These are phyloP conservation scores for Diloba caeruleocephala DNA, from an alignment of 2,888 invertebrate species.

Conservation along the genomic window DNA sequence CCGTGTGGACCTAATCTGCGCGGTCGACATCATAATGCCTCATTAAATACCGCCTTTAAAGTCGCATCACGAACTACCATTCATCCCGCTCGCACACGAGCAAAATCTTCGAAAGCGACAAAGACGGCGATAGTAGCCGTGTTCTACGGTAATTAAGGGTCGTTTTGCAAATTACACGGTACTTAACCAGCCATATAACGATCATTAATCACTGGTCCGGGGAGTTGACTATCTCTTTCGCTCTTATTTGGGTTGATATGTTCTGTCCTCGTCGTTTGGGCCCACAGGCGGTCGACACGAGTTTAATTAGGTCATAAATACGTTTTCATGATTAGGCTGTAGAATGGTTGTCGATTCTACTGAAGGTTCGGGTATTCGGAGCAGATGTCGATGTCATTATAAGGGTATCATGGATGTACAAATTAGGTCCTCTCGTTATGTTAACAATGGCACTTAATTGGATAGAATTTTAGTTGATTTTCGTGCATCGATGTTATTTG, in stretches of 20 bases:
- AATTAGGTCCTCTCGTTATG: constrained; percentile 64
- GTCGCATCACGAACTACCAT: constrained; percentile 71
- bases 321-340: constrained; percentile 86
- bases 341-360: constrained; percentile 64
- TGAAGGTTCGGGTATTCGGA: constrained; percentile 64
- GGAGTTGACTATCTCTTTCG: constrained; percentile 69
- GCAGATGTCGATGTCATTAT: constrained; percentile 75
- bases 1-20: constrained; percentile 86
- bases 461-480: constrained; percentile 44
- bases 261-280: constrained; percentile 64
- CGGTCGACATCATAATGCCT: constrained; percentile 87
- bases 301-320: constrained; percentile 89
- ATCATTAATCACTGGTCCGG: constrained; percentile 90
- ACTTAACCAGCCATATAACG: constrained; percentile 92
- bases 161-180: constrained; percentile 94
- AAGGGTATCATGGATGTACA: constrained; percentile 59
- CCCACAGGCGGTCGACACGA: constrained; percentile 77
- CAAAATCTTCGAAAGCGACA: constrained; percentile 62
- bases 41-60: constrained; percentile 86
- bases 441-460: constrained; percentile 59
- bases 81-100: constrained; percentile 68
- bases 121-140: constrained; percentile 83
- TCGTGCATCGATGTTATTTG: constrained; percentile 32
- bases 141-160: constrained; percentile 91
- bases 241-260: constrained; percentile 48